Evolutionary conservation across 1,140 invertebrate genomes (phyloP).

Genomic region (Drosophila kikkawai): DNA sequence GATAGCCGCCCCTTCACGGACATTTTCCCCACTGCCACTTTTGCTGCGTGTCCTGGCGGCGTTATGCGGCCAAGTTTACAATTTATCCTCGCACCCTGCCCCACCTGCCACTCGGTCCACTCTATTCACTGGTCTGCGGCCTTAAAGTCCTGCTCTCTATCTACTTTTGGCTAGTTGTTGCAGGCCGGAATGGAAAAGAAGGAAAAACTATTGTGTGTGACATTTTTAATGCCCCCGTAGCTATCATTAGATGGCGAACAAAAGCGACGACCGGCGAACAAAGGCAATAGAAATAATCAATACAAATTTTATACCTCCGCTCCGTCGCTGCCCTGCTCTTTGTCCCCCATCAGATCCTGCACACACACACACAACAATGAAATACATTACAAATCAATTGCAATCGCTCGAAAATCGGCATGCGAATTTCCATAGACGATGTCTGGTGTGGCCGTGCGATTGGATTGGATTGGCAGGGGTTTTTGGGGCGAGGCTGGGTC

Average conservation of each 20-base stretch:
- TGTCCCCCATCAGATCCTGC: slow-evolving; percentile 23
- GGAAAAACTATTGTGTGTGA: slow-evolving; percentile 53
- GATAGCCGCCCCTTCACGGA: slow-evolving; percentile 17
- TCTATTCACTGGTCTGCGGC: neutral
- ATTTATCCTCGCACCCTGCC: slow-evolving; percentile 27
- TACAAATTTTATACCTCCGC: slow-evolving; percentile 73
- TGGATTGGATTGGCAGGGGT: slow-evolving; percentile 53
- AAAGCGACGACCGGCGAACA: slow-evolving; percentile 71
- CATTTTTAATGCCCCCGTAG: slow-evolving; percentile 82
- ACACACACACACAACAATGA: slow-evolving; percentile 70
- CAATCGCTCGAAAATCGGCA: slow-evolving; percentile 82
- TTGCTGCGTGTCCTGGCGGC: slow-evolving; percentile 63
- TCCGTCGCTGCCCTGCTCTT: neutral
- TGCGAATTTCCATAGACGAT: slow-evolving; percentile 82
- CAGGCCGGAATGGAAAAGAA: neutral
- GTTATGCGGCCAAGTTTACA: slow-evolving; percentile 56
- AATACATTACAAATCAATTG: slow-evolving; percentile 84
- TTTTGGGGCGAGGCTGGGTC: slow-evolving; percentile 14
- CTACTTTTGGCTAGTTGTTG: slow-evolving; percentile 15
- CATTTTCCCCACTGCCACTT: slow-evolving; percentile 12
- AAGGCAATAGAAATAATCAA: slow-evolving; percentile 83
- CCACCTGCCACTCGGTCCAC: slow-evolving; percentile 10
- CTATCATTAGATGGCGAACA: slow-evolving; percentile 80
- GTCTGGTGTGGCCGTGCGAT: slow-evolving; percentile 60
- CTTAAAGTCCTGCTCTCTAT: slow-evolving; percentile 40